These are phyloP conservation scores for Mixornis gularis DNA, from an alignment of 2,113 vertebrate species.

Conservation along the genomic window DNA sequence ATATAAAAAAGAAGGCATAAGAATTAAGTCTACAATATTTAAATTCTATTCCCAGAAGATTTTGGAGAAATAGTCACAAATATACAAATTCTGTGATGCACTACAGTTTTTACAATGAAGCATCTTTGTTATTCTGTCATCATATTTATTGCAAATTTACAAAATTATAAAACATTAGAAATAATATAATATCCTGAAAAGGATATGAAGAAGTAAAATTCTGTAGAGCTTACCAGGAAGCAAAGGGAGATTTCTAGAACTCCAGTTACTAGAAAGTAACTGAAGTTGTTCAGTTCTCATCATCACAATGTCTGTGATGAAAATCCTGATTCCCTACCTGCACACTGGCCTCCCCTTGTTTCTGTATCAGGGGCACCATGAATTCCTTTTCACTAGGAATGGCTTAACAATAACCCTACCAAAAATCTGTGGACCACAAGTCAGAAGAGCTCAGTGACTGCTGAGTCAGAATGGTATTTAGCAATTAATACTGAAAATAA, in stretches of 20 bases:
- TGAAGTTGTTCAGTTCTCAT: not conserved
- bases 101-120: not conserved
- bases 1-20: not conserved
- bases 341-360: accelerated
- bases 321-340: not conserved
- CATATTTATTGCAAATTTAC: not conserved
- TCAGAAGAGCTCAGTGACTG: not conserved
- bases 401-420: not conserved
- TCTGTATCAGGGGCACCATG: accelerated
- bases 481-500: not conserved
- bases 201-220: not conserved
- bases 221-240: not conserved
- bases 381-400: not conserved
- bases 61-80: not conserved
- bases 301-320: not conserved
- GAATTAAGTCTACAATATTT: not conserved
- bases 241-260: not conserved
- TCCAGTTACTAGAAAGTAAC: not conserved
- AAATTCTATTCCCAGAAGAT: not conserved
- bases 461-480: not conserved
- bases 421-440: not conserved
- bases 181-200: not conserved
- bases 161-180: not conserved
- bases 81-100: not conserved
- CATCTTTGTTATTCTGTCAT: not conserved